Base-by-base conservation (phyloP, 2,888 invertebrate species). In the Bedellia somnulentella region DNA sequence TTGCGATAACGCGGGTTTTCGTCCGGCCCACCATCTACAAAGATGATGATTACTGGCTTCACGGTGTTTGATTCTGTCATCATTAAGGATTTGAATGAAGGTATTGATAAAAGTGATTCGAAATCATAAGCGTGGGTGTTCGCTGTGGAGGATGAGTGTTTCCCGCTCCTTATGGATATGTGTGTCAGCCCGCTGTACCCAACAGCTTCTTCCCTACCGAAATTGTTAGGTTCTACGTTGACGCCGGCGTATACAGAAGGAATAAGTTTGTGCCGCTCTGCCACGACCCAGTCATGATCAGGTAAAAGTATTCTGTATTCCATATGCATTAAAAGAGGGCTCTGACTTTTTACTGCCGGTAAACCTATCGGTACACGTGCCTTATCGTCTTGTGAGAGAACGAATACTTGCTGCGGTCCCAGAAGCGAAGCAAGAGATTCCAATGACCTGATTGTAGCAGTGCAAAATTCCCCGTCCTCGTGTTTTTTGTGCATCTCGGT, bases 1-100 rank as follows among this genome's bases (percentile, higher is more conserved):
- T 34, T 33, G 31, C 26, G 32, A 29, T 36, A 33, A 27, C 38
- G 26, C 13, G 36, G 35, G 26, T 36, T 36, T 36, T 38, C 33
- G 16, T 38, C 38, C 15, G 32, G 32, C 5, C 27, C 32, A 24
- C 33, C 34, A 33, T 37, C 36, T 28, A 30, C 32, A 17, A 32
- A 27, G 32, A 33, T 25, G 15, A 27, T 27, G 17, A 27, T 21
- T 23, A 29, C 29, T 29, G 29, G 29, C 27, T 31, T 31, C 27
- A 31, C 31, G 14, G 14, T 22, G 14, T 24, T 24, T 18, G 28
- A 28, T 10, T 21, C 12, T 25, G 29, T 29, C 23, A 21, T 32
- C 29, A 25, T 15, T 12, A 32, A 15, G 15, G 13, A 15, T 22
- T 32, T 32, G 16, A 32, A 32, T 15, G 22, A 15, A 16, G 15